Percentiles rank a stretch among this genome's conserved stretches.
phyloP scores from a whole-genome alignment of 2,113 vertebrate species.

The Geothlypis trichas region DNA sequence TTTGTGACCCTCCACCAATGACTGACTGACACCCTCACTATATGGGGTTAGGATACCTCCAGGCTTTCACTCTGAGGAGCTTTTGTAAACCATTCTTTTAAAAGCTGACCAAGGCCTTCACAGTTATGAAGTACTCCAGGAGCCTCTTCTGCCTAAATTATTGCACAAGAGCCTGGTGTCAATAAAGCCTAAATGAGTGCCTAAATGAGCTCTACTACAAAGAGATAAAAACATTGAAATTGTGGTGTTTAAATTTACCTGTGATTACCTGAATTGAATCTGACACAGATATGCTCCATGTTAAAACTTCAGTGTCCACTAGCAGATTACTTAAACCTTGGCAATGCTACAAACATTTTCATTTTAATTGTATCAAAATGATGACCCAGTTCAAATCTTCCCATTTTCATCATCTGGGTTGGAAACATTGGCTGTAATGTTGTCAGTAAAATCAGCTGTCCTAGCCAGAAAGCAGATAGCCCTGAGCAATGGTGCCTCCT shows the following conservation, averaged over 20 bases:
- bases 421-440: constrained; percentile 13
- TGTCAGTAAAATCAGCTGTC: constrained; percentile 33
- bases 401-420: constrained; percentile 5
- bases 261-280: constrained; percentile 28
- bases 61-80: constrained; percentile 52
- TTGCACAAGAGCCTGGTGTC: not conserved
- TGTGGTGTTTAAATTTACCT: constrained; percentile 15
- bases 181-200: not conserved
- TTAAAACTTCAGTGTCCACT: not conserved
- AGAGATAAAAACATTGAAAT: not conserved
- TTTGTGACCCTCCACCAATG: constrained; percentile 69
- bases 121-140: constrained; percentile 26
- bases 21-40: constrained; percentile 50
- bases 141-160: constrained; percentile 38
- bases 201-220: not conserved
- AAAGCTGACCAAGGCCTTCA: constrained; percentile 61
- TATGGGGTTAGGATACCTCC: constrained; percentile 45
- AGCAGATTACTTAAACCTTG: not conserved
- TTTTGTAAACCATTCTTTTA: constrained; percentile 68
- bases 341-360: not conserved
- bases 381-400: not conserved
- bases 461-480: constrained; percentile 2
- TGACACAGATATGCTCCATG: not conserved
- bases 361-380: not conserved
- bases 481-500: not conserved